These are phyloP conservation scores for Heterodera carotae DNA, from an alignment of 1,140 invertebrate species.

Conservation along the genomic window DNA sequence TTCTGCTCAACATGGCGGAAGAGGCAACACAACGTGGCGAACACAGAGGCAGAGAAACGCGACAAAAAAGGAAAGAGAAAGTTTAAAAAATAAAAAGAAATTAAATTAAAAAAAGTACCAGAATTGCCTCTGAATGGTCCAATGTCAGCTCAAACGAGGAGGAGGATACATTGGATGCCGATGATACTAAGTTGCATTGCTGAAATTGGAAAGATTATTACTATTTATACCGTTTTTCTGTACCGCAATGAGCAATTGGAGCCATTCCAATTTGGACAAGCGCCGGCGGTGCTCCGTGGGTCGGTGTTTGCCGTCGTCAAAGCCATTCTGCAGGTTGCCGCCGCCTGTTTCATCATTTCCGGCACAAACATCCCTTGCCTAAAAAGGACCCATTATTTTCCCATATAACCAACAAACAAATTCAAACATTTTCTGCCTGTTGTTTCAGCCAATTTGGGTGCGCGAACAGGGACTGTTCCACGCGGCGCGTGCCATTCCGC, in stretches of 20 bases:
- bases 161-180: not conserved
- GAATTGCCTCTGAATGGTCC: not conserved
- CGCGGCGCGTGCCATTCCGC: not conserved
- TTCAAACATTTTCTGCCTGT: not conserved
- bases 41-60: not conserved
- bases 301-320: too few relatives aligned
- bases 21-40: not conserved
- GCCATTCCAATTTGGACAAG: slow-evolving; percentile 19
- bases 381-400: too few relatives aligned
- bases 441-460: not conserved
- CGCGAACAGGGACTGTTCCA: not conserved
- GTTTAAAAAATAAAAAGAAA: not conserved
- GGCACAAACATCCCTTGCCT: too few relatives aligned
- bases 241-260: slow-evolving; percentile 19
- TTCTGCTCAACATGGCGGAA: not conserved
- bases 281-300: not conserved
- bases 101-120: not conserved
- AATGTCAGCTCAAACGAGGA: not conserved
- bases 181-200: not conserved
- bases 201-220: not conserved
- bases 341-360: too few relatives aligned
- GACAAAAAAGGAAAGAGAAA: not conserved
- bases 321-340: too few relatives aligned
- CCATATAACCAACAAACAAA: too few relatives aligned
- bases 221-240: not conserved